Evolutionary conservation across 2,797 vertebrate species (phyloP).

Genomic region (Ctenosaura bakeri): DNA sequence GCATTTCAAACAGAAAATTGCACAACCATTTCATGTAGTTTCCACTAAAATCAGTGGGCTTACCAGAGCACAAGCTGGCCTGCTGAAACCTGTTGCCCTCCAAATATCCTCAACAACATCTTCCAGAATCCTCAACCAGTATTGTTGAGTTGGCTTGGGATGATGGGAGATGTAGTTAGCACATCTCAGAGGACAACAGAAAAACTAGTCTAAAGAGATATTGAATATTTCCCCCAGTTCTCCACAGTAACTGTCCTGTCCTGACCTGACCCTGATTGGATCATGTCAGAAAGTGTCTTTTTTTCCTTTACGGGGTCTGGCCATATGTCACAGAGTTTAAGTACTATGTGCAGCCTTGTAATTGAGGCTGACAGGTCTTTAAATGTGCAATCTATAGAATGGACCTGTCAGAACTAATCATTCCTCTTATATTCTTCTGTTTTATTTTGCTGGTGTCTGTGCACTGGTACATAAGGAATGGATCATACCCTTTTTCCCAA

Average conservation of each 20-base stretch:
- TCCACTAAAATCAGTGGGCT: not conserved
- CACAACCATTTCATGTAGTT: not conserved
- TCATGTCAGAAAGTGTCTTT: constrained; percentile 40
- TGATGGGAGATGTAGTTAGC: not conserved
- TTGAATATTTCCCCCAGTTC: not conserved
- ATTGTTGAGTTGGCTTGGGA: not conserved
- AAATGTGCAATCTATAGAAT: constrained; percentile 40
- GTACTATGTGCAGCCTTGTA: constrained; percentile 44
- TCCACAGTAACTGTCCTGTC: constrained; percentile 38
- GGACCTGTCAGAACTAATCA: constrained; percentile 43
- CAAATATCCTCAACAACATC: not conserved
- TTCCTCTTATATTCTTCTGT: not conserved
- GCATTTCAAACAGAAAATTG: not conserved
- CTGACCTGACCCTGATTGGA: constrained; percentile 42
- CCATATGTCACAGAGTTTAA: constrained; percentile 48
- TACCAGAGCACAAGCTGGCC: not conserved
- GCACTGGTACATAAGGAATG: not conserved
- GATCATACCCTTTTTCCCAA: not conserved
- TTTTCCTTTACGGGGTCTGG: constrained; percentile 15
- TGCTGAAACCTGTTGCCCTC: not conserved
- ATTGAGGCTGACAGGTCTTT: constrained; percentile 58
- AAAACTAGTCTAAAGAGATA: not conserved
- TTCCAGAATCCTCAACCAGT: not conserved
- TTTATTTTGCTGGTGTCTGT: not conserved
- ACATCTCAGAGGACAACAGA: not conserved